Percentiles rank a stretch among this genome's conserved stretches.
phyloP scores from a whole-genome alignment of 2,888 invertebrate species.

The Drosophila niveifrons region DNA sequence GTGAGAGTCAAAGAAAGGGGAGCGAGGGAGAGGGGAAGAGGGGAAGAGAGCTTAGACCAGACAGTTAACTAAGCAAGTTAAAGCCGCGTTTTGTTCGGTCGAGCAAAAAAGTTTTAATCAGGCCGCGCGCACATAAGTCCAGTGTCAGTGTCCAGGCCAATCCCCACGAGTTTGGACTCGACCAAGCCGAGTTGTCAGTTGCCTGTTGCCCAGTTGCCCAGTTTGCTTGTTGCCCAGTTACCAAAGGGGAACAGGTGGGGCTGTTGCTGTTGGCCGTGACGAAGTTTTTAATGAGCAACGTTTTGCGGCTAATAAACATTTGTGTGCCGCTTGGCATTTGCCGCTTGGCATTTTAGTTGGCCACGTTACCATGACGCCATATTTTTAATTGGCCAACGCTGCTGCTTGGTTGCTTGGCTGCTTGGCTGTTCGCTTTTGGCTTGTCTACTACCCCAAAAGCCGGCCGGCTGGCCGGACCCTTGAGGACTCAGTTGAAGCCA shows the following conservation, averaged over 20 bases:
- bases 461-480: slow-evolving; percentile 26
- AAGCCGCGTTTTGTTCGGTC: slow-evolving; percentile 34
- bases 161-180: slow-evolving; percentile 21
- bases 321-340: slow-evolving; percentile 49
- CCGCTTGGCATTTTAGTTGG: slow-evolving; percentile 53
- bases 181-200: slow-evolving; percentile 12
- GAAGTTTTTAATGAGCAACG: slow-evolving; percentile 80
- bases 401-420: no score
- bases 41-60: slow-evolving; percentile 32
- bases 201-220: slow-evolving; percentile 13
- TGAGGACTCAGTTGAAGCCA: slow-evolving; percentile 55
- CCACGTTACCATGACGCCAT: slow-evolving; percentile 80
- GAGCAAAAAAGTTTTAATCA: slow-evolving; percentile 57
- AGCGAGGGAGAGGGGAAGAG: no score
- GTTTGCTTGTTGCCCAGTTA: slow-evolving; percentile 17
- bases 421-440: no score
- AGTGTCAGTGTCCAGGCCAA: slow-evolving; percentile 23
- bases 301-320: slow-evolving; percentile 82
- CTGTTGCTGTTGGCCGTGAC: slow-evolving; percentile 53
- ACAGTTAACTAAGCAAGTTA: slow-evolving; percentile 38
- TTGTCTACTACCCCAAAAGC: slow-evolving; percentile 6
- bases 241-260: slow-evolving; percentile 22
- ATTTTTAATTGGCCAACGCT: slow-evolving; percentile 74
- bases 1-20: neutral
- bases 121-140: slow-evolving; percentile 46